Base-by-base conservation (phyloP, 2,888 invertebrate genomes). In the Protodeltote pygarga region DNA sequence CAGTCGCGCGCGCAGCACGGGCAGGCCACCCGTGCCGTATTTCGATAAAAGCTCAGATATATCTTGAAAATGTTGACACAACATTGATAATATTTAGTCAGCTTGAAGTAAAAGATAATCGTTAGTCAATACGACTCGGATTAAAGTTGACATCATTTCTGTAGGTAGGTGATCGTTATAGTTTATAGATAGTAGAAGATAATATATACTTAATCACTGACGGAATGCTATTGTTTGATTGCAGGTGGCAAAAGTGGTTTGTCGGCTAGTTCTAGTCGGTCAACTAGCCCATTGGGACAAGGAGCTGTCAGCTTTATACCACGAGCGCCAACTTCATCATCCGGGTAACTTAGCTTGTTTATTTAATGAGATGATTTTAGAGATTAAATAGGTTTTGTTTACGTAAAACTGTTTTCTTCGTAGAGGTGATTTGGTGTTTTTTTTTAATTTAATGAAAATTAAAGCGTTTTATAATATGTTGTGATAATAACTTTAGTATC, bases 241-340 rank as follows among this genome's bases (percentile, higher is more conserved):
- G 44, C 80, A 91, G 91, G 92, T 74, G 85, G 87, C 33, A 92
- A 87, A 71, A 87, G 83, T 60, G 92, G 89, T 21, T 73, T 92
- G 39, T 93, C 92, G 31, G 89, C 94, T 68, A 88, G 95, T 80
- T 93, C 94, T 77, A 94, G 94, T 82, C 84, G 95, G 69, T 92
- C 92, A 19, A 92, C 93, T 69, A 93, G 94, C 83, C 91, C 92
- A 65, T 84, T 91, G 65, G 89, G 92, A 51, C 92, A 92, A 65
- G 89, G 90, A 32, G 82, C 82, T 16, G 81, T 90, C 55, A 92
- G 92, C 61, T 90, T 92, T 51, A 91, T 92, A 78, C 92, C 92
- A 21, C 80, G 92, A 47, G 91, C 89, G 23, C 92, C 91, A n/a
- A 91, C 93, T 28, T 93, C 93, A 52, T 94, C 94, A 70, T 94